These are phyloP conservation scores for Acleris laterana DNA, from an alignment of 2,888 invertebrate genomes.

Conservation along the genomic window DNA sequence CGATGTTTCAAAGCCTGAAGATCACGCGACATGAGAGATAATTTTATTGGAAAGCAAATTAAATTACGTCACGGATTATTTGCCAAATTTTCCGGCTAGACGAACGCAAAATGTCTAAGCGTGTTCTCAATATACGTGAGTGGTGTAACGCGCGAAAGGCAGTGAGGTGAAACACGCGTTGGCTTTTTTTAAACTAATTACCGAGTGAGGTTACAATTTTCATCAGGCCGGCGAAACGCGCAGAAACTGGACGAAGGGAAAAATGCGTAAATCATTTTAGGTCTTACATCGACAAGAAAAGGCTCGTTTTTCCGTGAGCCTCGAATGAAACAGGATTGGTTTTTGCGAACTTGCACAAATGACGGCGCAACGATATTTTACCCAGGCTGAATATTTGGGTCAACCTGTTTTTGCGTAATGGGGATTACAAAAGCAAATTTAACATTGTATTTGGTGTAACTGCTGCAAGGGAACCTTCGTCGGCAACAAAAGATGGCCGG, in stretches of 20 bases:
- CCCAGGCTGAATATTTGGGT: constrained; percentile 79
- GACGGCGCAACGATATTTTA: constrained; percentile 78
- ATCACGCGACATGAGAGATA: constrained; percentile 14
- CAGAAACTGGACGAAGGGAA: constrained; percentile 54
- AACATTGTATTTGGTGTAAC: constrained; percentile 78
- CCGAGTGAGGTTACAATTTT: constrained; percentile 64
- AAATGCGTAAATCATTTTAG: constrained; percentile 61
- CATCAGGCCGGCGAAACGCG: constrained; percentile 69
- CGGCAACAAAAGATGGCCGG: constrained; percentile 72
- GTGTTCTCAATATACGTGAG: constrained; percentile 11
- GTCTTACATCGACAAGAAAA: constrained; percentile 62
- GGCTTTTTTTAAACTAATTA: constrained; percentile 65
- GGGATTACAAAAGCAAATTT: constrained; percentile 80
- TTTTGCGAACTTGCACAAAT: constrained; percentile 81
- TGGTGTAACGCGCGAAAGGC: constrained; percentile 39
- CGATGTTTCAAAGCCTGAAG: constrained; percentile 22
- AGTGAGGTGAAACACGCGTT: constrained; percentile 45
- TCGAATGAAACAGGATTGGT: constrained; percentile 69
- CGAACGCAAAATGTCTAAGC: constrained; percentile 7
- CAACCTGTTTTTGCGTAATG: constrained; percentile 82
- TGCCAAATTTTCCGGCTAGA: constrained; percentile 14
- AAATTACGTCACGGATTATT: constrained; percentile 24
- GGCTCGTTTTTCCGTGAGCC: constrained; percentile 63
- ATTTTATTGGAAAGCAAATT: constrained; percentile 23
- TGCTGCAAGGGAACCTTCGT: constrained; percentile 71